Conservation (phyloP, 2,797 vertebrate species). For the Cichlasoma orientale region DNA sequence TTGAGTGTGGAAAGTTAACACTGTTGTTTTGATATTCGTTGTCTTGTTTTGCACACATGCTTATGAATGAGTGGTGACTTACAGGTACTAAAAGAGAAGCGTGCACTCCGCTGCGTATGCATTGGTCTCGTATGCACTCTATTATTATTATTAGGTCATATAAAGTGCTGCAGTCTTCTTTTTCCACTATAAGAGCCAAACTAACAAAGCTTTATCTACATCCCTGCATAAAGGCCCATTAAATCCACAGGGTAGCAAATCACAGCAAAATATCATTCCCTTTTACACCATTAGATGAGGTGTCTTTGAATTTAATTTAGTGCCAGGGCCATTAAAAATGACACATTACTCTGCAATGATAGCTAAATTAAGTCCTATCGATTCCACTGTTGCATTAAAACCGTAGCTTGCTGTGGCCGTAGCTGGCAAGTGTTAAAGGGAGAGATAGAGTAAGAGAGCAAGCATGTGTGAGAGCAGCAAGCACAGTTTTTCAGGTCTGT, state of each 20-base stretch:
- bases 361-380: slow-evolving; percentile 82
- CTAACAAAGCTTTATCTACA: slow-evolving; percentile 60
- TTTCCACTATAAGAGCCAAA: slow-evolving; percentile 53
- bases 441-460: slow-evolving; percentile 47
- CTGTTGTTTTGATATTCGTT: slow-evolving; percentile 68
- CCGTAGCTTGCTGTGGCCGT: slow-evolving; percentile 55
- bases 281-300: slow-evolving; percentile 79
- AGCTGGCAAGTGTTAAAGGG: slow-evolving; percentile 61
- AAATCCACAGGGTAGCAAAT: slow-evolving; percentile 71
- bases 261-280: slow-evolving; percentile 75
- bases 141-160: slow-evolving; percentile 53
- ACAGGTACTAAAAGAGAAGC: slow-evolving; percentile 37
- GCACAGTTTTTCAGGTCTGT: slow-evolving; percentile 70
- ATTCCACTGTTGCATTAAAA: slow-evolving; percentile 79
- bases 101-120: background rate
- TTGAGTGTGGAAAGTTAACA: slow-evolving; percentile 77
- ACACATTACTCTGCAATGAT: slow-evolving; percentile 82
- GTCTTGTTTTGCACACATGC: slow-evolving; percentile 55
- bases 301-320: slow-evolving; percentile 83
- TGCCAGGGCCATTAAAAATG: slow-evolving; percentile 79
- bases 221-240: slow-evolving; percentile 59
- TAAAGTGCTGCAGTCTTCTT: slow-evolving; percentile 48
- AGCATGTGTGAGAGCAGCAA: slow-evolving; percentile 63
- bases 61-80: slow-evolving; percentile 57
- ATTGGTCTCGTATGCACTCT: slow-evolving; percentile 5